Evolutionary conservation across 1,140 invertebrate genomes (phyloP).

Genomic region (Armadillidium nasatum): DNA sequence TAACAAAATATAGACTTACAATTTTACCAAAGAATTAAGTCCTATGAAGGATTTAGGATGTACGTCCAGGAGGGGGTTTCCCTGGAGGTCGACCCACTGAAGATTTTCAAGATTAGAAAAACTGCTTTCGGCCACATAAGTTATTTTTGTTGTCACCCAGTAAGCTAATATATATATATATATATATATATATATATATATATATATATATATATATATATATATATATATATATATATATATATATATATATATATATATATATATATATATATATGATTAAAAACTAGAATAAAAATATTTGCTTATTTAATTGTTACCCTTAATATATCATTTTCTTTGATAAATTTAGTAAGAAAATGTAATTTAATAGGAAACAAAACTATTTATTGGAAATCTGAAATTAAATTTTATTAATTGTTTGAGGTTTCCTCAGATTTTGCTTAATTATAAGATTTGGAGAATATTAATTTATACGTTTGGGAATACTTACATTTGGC

Average conservation of each 20-base stretch:
- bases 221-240: not conserved
- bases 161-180: not conserved
- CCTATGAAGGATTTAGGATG: not conserved
- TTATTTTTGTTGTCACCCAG: constrained; percentile 3
- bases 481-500: not conserved
- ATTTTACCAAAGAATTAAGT: not conserved
- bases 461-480: too few species aligned
- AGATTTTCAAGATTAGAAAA: not conserved
- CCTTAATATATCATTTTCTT: too few species aligned
- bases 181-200: not conserved
- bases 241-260: not conserved
- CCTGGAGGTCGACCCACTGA: not conserved
- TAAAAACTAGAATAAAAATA: not conserved
- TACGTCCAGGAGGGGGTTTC: not conserved
- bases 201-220: not conserved
- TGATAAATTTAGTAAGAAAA: too few species aligned
- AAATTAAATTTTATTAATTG: too few species aligned
- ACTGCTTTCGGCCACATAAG: not conserved
- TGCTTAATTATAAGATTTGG: too few species aligned
- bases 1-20: not conserved
- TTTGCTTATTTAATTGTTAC: too few species aligned
- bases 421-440: too few species aligned
- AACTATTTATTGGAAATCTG: too few species aligned
- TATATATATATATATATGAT: not conserved
- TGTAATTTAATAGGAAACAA: too few species aligned